These are phyloP conservation scores for Oxystoma pomonae DNA, from an alignment of 2,888 invertebrate genomes.

Conservation along the genomic window DNA sequence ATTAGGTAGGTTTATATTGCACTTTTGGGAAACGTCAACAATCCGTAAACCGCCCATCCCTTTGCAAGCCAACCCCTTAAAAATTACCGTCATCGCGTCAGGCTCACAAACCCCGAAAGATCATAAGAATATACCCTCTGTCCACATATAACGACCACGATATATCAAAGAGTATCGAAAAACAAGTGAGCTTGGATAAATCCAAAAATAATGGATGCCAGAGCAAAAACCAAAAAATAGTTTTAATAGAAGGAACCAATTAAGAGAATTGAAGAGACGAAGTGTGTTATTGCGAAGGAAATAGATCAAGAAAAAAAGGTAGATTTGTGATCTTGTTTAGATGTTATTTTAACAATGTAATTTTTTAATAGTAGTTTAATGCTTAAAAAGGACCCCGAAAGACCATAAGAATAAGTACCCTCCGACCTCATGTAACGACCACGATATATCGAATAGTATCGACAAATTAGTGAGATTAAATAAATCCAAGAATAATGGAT, in stretches of 20 bases:
- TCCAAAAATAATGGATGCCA: neutral
- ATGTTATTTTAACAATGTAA: no score
- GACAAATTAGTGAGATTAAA: no score
- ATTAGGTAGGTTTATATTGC: no score
- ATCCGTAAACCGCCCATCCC: slow-evolving; percentile 53
- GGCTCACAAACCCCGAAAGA: slow-evolving; percentile 36
- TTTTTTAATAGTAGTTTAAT: no score
- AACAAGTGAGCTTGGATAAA: neutral
- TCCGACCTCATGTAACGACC: no score
- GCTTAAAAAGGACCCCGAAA: no score
- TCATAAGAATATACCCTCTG: slow-evolving; percentile 27
- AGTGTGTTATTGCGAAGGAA: no score
- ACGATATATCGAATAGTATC: no score
- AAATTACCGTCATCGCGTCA: neutral
- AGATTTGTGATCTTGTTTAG: no score
- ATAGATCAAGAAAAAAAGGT: no score
- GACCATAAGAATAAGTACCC: no score
- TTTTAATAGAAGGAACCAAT: neutral
- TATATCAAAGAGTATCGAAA: neutral
- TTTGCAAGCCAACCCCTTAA: neutral
- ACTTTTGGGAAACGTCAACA: slow-evolving; percentile 55
- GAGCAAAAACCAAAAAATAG: neutral
- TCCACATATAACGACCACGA: slow-evolving; percentile 36
- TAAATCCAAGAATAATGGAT: no score
- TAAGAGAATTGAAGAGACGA: neutral